Evolutionary conservation across 2,888 invertebrate genomes (phyloP).

Genomic region (Orchesella flavescens): DNA sequence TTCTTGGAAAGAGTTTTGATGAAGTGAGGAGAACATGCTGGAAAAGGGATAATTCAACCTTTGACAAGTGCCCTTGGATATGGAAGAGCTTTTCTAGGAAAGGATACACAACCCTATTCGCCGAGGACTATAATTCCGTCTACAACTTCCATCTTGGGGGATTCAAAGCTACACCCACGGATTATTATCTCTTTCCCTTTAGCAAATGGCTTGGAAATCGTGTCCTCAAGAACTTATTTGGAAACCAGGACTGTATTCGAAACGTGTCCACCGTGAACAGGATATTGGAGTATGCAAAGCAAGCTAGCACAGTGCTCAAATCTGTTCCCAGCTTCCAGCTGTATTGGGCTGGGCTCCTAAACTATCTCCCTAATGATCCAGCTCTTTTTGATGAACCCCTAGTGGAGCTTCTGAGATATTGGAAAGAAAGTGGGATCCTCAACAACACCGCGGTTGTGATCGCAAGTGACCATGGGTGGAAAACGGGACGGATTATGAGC

Average conservation of each 20-base stretch:
- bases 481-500: slow-evolving; percentile 74
- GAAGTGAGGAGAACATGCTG: slow-evolving; percentile 37
- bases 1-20: slow-evolving; percentile 72
- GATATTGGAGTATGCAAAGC: neutral
- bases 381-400: neutral
- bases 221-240: neutral
- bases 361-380: neutral
- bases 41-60: slow-evolving; percentile 65
- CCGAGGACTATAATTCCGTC: slow-evolving; percentile 51
- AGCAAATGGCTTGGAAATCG: slow-evolving; percentile 3
- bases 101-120: slow-evolving; percentile 55
- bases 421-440: slow-evolving; percentile 70
- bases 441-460: slow-evolving; percentile 72
- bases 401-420: slow-evolving; percentile 69
- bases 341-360: neutral
- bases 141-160: slow-evolving; percentile 70
- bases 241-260: neutral
- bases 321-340: neutral
- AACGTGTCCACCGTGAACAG: neutral
- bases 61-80: slow-evolving; percentile 61
- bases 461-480: slow-evolving; percentile 75
- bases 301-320: neutral
- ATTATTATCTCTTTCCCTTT: slow-evolving; percentile 74
- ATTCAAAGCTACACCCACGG: slow-evolving; percentile 74
- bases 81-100: slow-evolving; percentile 60